Percentiles rank a stretch among this genome's conserved stretches.
These are phyloP conservation scores for Urocolius indicus DNA, from an alignment of 2,113 vertebrate genomes.

Conservation along the genomic window DNA sequence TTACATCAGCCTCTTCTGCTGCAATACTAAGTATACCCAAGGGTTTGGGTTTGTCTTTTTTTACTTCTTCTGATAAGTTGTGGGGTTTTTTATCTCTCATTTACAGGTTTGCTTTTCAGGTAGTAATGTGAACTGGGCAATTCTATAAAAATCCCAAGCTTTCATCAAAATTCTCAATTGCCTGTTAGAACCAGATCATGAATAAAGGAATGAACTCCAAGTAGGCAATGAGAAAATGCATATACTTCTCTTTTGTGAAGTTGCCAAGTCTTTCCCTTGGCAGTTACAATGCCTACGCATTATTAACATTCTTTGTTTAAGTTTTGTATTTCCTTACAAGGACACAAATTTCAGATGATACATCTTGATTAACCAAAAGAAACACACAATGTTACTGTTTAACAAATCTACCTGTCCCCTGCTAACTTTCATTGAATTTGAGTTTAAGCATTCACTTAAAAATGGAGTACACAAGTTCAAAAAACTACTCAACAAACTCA, in stretches of 20 bases:
- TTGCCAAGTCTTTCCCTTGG: background rate
- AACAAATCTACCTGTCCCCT: background rate
- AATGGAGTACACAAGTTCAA: background rate
- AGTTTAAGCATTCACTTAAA: background rate
- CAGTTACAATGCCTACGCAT: background rate
- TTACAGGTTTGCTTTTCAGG: background rate
- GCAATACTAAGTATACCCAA: background rate
- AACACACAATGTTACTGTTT: background rate
- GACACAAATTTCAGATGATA: background rate
- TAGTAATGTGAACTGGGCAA: background rate
- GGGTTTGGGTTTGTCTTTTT: no score
- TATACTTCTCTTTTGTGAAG: background rate
- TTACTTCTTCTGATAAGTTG: background rate
- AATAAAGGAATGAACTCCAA: background rate
- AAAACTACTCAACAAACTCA: background rate
- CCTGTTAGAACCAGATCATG: background rate
- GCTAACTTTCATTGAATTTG: background rate
- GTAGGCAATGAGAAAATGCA: constrained; percentile 8
- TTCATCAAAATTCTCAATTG: background rate
- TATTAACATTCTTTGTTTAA: constrained; percentile 40
- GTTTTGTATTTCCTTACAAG: background rate
- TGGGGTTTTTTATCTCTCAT: background rate
- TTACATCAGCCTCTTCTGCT: background rate
- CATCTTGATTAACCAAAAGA: background rate
- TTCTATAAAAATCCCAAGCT: background rate